Base-by-base conservation (phyloP, 2,888 invertebrate genomes). In the Clostera curtula region DNA sequence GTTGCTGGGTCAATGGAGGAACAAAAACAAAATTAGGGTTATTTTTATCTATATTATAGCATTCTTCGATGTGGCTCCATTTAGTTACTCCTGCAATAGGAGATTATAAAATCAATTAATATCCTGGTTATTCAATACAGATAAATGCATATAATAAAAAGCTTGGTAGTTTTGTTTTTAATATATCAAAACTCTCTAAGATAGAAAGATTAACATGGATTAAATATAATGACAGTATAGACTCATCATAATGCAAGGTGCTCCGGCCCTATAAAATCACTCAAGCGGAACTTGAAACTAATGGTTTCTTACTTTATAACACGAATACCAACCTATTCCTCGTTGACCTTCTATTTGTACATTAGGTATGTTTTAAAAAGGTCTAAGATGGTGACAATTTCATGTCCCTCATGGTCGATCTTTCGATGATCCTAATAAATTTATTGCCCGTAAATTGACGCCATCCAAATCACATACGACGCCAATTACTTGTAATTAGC, bases 371-470 rank as follows among this genome's bases (percentile, higher is more conserved):
- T 19, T 31, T 35, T 15, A 38, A 18, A 21, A 36, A 30, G 34
- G 18, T 42, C 42, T 12, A 33, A 22, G 3, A 42, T 13, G n/a
- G 36, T 31, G 0, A 34, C 30, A 12, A 42, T 32, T 32, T 38
- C 34, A 12, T 36, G 29, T 10, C 31, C 30, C n/a, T 29, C 19
- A 17, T 33, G 15, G 37, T 20, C 14, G 16, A 19, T 25, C 20
- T 15, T 9, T 17, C 7, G 38, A 19, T 16, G 34, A 28, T 6
- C 32, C 38, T 11, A 40, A 25, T 3, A 22, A 17, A 17, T 29
- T 27, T 12, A 40, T 18, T 5, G 35, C 36, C n/a, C 25, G 24
- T 20, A 27, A 20, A 23, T 36, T 40, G 1, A 34, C 36, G 18
- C 33, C 34, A 24, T 24, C 31, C 17, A 28, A 22, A 16, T 35